phyloP scores from a whole-genome alignment of 2,113 vertebrate genomes.

The Bos taurus region ARS-UCD2.0 NC_037336.1:32374501-32375000 shows the following conservation, averaged over 20 bases:
- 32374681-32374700: not conserved
- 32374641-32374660: not conserved
- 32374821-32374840: not conserved
- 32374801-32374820: not conserved
- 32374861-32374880: not conserved
- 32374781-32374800: not conserved
- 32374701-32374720: constrained; percentile 13
- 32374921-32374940: not conserved
- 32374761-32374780: not conserved
- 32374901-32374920: not conserved
- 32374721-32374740: not conserved
- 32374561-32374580: not conserved
- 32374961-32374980: not conserved
- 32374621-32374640: not conserved
- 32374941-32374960: not conserved
- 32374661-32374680: not conserved
- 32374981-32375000: not conserved
- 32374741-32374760: not conserved
- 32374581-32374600: not conserved
- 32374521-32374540: no score
- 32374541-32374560: no score
- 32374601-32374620: not conserved
- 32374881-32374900: not conserved
- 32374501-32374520: no score
- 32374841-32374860: not conserved